Percentiles rank a stretch among this genome's conserved stretches.
These are phyloP conservation scores for Pemphredon lugubris DNA, from an alignment of 2,888 invertebrate genomes.

Conservation along the genomic window DNA sequence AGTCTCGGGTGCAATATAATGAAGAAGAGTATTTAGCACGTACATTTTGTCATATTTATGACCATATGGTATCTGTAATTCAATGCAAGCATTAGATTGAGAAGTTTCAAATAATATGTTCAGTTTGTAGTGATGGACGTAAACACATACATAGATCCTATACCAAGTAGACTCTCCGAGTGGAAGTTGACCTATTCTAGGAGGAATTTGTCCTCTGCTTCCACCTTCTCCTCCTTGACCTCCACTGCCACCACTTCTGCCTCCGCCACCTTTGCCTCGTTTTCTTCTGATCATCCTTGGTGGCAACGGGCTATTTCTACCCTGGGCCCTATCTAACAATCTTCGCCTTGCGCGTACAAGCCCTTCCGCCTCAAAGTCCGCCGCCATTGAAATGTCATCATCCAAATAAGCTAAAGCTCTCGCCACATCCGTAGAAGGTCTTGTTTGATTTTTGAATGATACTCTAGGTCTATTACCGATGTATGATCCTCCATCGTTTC, in stretches of 20 bases:
- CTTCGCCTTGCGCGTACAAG: too few species aligned
- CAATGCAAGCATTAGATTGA: too few species aligned
- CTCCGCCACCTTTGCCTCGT: too few species aligned
- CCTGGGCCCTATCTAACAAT: too few species aligned
- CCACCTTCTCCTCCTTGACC: too few species aligned
- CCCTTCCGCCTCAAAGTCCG: too few species aligned
- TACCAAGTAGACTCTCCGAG: conserved; percentile 85
- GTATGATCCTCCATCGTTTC: conserved; percentile 42
- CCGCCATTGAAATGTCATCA: too few species aligned
- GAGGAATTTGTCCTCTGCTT: conserved; percentile 10
- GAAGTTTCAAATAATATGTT: too few species aligned
- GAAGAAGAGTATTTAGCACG: conserved; percentile 84
- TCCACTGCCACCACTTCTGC: too few species aligned
- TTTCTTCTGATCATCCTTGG: conserved; percentile 31
- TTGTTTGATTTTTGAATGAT: conserved; percentile 71
- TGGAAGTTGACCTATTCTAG: conserved; percentile 31
- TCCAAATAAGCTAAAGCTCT: too few species aligned
- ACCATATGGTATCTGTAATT: conserved; percentile 85
- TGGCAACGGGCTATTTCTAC: conserved; percentile 72
- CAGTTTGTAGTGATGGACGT: too few species aligned
- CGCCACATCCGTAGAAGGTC: conserved; percentile 40
- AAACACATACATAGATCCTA: conserved; percentile 84
- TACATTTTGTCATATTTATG: conserved; percentile 89
- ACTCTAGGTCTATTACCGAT: conserved; percentile 68
- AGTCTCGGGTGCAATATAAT: conserved; percentile 85